A percentile compares a stretch with the other conserved stretches of the same genome.
Conservation (phyloP, 2,888 invertebrate species). For the Stenchaetothrips biformis region DNA sequence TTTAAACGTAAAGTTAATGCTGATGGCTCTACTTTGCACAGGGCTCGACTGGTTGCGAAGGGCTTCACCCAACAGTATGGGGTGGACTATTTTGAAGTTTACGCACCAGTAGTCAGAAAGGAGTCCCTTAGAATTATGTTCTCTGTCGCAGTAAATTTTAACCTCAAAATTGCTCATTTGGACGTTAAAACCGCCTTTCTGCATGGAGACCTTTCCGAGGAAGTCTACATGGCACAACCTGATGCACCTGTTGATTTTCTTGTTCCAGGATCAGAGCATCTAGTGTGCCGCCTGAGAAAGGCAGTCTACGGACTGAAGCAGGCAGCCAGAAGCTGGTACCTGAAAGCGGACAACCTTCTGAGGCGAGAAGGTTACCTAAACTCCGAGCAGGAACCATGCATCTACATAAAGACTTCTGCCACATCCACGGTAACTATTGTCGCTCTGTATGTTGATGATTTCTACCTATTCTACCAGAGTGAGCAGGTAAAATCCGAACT, state of each 20-base stretch:
- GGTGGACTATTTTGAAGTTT: conserved; percentile 41
- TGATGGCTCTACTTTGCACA: conserved; percentile 38
- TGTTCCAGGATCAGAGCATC: conserved; percentile 31
- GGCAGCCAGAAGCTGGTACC: conserved; percentile 32
- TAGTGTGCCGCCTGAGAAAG: conserved; percentile 36
- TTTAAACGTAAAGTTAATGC: conserved; percentile 39
- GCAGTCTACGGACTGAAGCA: conserved; percentile 38
- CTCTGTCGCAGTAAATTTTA: conserved; percentile 34
- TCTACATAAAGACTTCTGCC: background rate
- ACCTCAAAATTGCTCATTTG: conserved; percentile 35
- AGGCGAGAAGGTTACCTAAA: background rate
- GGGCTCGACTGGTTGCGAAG: conserved; percentile 41
- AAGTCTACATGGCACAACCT: conserved; percentile 37
- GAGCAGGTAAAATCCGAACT: background rate
- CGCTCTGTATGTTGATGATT: conserved; percentile 37
- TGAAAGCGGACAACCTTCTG: background rate
- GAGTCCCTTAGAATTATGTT: conserved; percentile 36
- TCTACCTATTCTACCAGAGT: background rate
- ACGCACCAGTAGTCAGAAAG: conserved; percentile 40
- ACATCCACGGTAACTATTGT: conserved; percentile 35
- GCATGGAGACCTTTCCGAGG: conserved; percentile 37
- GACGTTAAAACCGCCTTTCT: conserved; percentile 40
- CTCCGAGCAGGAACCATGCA: conserved; percentile 24
- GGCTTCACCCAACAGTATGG: conserved; percentile 40
- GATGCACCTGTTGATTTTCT: conserved; percentile 30